These are phyloP conservation scores for Ormyrus pomaceus DNA, from an alignment of 2,888 invertebrate genomes.

Conservation along the genomic window DNA sequence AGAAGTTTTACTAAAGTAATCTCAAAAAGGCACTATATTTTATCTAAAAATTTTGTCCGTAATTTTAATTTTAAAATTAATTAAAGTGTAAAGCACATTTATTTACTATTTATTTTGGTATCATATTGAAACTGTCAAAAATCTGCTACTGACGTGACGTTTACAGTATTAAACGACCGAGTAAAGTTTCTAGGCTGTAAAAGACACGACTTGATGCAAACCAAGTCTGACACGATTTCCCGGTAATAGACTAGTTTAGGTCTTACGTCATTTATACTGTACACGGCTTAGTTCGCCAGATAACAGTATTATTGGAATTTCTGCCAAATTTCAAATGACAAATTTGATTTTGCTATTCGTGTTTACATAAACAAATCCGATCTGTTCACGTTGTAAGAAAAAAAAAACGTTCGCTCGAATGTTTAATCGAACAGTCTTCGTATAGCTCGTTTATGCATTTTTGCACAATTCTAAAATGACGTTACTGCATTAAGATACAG, in stretches of 20 bases:
- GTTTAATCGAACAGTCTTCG: neutral
- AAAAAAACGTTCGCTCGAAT: neutral
- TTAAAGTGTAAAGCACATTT: no score
- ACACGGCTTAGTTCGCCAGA: conserved; percentile 37
- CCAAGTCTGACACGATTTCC: conserved; percentile 22
- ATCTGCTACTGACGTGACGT: no score
- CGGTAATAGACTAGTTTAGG: conserved; percentile 51
- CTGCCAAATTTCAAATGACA: conserved; percentile 51
- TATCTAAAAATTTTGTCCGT: no score
- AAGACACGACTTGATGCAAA: conserved; percentile 41
- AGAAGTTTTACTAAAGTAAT: no score
- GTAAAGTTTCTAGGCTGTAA: neutral
- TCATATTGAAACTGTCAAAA: no score
- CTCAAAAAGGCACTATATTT: no score
- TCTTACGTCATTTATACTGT: conserved; percentile 50
- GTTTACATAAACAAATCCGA: conserved; percentile 6
- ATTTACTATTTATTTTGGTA: no score
- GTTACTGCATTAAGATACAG: neutral
- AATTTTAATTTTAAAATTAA: no score
- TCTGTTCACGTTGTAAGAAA: neutral
- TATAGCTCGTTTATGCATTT: neutral
- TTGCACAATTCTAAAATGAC: neutral
- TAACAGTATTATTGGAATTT: conserved; percentile 53
- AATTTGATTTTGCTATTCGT: conserved; percentile 55
- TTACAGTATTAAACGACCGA: no score